Base-by-base conservation (phyloP, 1,140 invertebrate species). In the Diachasma alloeum region DNA sequence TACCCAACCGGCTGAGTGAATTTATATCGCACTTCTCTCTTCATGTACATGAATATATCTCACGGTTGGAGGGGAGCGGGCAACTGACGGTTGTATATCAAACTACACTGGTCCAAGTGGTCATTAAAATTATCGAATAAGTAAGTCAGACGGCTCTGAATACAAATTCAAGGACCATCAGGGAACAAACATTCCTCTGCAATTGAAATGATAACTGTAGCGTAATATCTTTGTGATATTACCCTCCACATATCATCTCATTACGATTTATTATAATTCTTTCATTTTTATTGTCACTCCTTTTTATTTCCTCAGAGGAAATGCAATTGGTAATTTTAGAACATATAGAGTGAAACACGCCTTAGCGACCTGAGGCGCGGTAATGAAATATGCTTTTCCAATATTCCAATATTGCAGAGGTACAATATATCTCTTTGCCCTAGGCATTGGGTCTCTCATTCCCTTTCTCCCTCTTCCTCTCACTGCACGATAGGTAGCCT, bases 361-460 rank as follows among this genome's bases (percentile, higher is more conserved):
- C 59, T 63, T 63, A 63, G 59, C 75, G 74, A 53, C 69, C 0
- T 71, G 22, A 59, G 53, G 48, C 24, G 70, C 75, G 15, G 70
- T 84, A 83, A 83, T 86, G 83, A 86, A 86, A 86, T 86, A 86
- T 84, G 83, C 77, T 85, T 86, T 84, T 81, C 83, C 84, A 82
- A 85, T 85, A 85, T 83, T 85, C 82, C 83, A 84, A 85, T 85
- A 84, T 85, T 82, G 79, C 78, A 73, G 76, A 80, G 77, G 76
- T 84, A 83, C 79, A 82, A 85, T 84, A 85, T 84, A 85, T 85
- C 80, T 83, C 83, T 80, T 83, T 83, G 77, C 76, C 53, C 15
- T n/a, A 19, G 53, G 53, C 42, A 39, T 48, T 70, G 48, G 17
- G 63, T 69, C 72, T 72, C 37, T 39, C 67, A 68, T 39, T 39